phyloP scores from a whole-genome alignment of 2,113 vertebrate genomes.

The Hemicordylus capensis region DNA sequence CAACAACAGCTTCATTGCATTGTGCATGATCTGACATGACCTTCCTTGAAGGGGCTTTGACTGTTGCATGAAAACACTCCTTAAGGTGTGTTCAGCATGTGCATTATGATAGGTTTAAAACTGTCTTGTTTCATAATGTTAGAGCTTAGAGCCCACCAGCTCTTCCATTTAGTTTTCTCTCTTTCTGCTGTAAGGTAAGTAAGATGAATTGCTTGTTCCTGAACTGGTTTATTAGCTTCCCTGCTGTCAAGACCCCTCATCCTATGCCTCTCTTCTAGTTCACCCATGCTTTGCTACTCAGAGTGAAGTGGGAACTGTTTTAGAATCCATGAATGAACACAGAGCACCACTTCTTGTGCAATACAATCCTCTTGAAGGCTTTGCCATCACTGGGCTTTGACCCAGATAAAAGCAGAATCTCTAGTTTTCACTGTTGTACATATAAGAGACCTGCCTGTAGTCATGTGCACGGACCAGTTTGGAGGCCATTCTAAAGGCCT shows the following conservation, averaged over 20 bases:
- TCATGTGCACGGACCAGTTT: no score
- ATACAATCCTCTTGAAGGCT: neutral
- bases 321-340: neutral
- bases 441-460: no score
- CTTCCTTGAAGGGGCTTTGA: neutral
- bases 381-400: neutral
- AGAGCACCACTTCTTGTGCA: neutral
- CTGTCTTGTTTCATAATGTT: neutral
- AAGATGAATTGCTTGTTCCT: neutral
- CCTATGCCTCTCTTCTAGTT: conserved; percentile 21
- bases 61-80: neutral
- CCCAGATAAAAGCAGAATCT: neutral
- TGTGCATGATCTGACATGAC: neutral
- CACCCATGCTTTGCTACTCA: conserved; percentile 5
- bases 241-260: neutral
- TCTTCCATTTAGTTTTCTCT: neutral
- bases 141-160: neutral
- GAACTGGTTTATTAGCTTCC: neutral
- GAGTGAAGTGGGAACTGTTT: neutral
- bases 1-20: neutral
- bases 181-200: neutral
- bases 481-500: no score
- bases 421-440: neutral
- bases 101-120: neutral
- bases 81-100: neutral